Evolutionary conservation across 2,113 vertebrate genomes (phyloP).

Genomic region (Ancistrus triradiatus): DNA sequence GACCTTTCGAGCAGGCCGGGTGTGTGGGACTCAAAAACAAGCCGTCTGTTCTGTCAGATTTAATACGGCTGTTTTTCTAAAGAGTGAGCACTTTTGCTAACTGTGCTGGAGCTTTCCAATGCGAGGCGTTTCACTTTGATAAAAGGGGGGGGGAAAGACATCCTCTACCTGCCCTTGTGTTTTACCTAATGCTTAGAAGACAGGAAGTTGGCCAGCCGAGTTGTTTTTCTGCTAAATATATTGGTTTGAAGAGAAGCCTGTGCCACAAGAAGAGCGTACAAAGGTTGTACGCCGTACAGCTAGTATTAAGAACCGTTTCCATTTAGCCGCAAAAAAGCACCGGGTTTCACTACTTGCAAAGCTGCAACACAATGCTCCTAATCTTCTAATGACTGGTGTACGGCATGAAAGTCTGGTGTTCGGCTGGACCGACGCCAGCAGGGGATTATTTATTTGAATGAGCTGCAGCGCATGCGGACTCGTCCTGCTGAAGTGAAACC

Average conservation of each 20-base stretch:
- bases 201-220: constrained; percentile 47
- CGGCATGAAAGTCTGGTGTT: constrained; percentile 2
- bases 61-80: too few relatives aligned
- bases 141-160: too few relatives aligned
- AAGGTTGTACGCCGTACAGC: constrained; percentile 11
- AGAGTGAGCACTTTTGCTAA: too few relatives aligned
- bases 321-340: not conserved
- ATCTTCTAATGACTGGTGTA: constrained; percentile 5
- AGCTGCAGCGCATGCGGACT: not conserved
- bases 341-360: not conserved
- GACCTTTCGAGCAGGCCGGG: too few relatives aligned
- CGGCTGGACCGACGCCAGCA: not conserved
- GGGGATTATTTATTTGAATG: not conserved
- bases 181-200: constrained; percentile 20
- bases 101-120: too few relatives aligned
- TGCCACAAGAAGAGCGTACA: constrained; percentile 15
- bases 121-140: too few relatives aligned
- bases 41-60: too few relatives aligned
- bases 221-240: constrained; percentile 34
- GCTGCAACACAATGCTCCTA: not conserved
- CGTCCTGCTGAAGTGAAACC: constrained; percentile 46
- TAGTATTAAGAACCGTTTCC: not conserved
- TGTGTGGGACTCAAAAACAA: too few relatives aligned
- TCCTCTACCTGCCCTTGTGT: constrained; percentile 22
- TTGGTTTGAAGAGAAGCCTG: constrained; percentile 21